Percentiles rank a stretch among this genome's conserved stretches.
Conservation (phyloP, 2,888 invertebrate species). For the Synanthedon andrenaeformis region DNA sequence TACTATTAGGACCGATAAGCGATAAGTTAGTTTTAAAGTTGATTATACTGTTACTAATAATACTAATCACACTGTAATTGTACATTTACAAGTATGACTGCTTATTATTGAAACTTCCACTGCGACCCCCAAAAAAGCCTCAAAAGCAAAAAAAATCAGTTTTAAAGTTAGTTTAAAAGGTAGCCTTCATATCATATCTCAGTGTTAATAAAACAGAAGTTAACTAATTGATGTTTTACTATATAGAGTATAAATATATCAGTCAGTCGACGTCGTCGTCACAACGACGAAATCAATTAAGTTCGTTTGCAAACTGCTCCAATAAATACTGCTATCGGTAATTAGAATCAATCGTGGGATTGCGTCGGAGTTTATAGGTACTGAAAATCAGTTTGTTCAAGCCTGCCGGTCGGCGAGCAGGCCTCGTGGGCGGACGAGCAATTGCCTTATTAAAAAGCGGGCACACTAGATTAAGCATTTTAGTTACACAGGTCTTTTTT, state of each 20-base stretch:
- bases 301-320: constrained; percentile 60
- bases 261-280: constrained; percentile 13
- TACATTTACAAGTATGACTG: too few species aligned
- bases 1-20: too few species aligned
- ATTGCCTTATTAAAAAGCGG: constrained; percentile 55
- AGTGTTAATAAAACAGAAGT: neutral
- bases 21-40: too few species aligned
- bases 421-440: constrained; percentile 40
- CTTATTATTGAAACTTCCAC: too few species aligned
- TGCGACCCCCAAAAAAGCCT: too few species aligned
- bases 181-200: neutral
- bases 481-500: too few species aligned
- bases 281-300: constrained; percentile 59
- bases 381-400: constrained; percentile 43
- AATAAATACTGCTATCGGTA: constrained; percentile 69
- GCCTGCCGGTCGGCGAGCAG: constrained; percentile 11
- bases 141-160: too few species aligned
- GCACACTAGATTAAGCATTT: constrained; percentile 37
- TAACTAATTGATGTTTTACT: constrained; percentile 8
- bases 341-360: constrained; percentile 68
- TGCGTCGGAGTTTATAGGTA: constrained; percentile 43
- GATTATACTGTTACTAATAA: too few species aligned
- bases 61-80: too few species aligned
- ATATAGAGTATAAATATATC: constrained; percentile 14
- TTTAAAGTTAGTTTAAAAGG: neutral